Evolutionary conservation across 1,140 invertebrate species (phyloP).

Genomic region (Orius laevigatus): DNA sequence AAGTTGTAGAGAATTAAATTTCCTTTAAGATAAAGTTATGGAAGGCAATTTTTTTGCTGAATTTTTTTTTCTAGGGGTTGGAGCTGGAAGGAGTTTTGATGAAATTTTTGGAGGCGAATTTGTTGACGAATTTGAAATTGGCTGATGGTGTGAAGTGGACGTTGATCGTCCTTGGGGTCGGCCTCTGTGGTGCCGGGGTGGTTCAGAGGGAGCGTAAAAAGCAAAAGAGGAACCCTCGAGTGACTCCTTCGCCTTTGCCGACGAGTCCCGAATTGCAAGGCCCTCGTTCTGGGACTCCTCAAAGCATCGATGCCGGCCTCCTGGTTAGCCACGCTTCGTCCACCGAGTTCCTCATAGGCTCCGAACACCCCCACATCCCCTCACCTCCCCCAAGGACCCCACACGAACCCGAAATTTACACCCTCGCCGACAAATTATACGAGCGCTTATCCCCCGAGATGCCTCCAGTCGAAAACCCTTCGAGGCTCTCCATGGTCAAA

Average conservation of each 20-base stretch:
- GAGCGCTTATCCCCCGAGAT: not conserved
- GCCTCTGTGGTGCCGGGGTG: not conserved
- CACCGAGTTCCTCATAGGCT: too few species aligned
- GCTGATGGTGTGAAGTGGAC: slow-evolving; percentile 15
- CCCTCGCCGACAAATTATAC: not conserved
- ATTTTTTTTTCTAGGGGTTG: slow-evolving; percentile 9
- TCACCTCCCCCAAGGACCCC: not conserved
- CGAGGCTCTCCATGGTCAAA: not conserved
- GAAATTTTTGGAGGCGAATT: slow-evolving; percentile 12
- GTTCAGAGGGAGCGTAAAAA: slow-evolving; percentile 5
- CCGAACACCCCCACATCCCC: too few species aligned
- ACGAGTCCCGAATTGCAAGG: not conserved
- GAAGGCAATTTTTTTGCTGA: too few species aligned
- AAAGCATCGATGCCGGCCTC: too few species aligned
- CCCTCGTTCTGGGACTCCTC: too few species aligned
- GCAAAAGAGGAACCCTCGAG: not conserved
- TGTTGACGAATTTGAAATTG: slow-evolving; percentile 12
- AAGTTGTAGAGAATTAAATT: too few species aligned
- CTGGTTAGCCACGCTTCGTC: not conserved
- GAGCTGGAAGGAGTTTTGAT: slow-evolving; percentile 16
- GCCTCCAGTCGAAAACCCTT: slow-evolving; percentile 2
- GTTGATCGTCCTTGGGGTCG: slow-evolving; percentile 11
- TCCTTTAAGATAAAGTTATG: too few species aligned
- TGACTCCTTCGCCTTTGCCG: not conserved
- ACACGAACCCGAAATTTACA: not conserved